Evolutionary conservation across 1,140 invertebrate genomes (phyloP).

Genomic region (Myzus persicae): DNA sequence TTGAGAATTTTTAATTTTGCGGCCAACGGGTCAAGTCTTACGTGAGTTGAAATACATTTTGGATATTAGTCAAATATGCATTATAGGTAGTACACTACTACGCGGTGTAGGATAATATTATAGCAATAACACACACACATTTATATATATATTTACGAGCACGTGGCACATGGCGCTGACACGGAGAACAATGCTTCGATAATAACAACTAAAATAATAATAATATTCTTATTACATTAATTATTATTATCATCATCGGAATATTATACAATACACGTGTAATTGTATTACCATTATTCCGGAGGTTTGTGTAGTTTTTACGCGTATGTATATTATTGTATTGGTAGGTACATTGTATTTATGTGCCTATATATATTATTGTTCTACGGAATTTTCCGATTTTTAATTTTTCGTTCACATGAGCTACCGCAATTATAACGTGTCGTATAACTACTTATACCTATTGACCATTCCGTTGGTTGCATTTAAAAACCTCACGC

Average conservation of each 20-base stretch:
- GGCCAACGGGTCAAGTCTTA: conserved; percentile 52
- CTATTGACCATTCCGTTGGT: neutral
- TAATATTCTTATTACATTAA: conserved; percentile 6
- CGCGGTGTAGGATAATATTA: neutral
- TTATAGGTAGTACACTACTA: neutral
- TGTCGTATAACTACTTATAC: neutral
- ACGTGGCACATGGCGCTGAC: neutral
- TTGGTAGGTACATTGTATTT: neutral
- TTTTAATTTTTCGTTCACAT: neutral
- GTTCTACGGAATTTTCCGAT: neutral
- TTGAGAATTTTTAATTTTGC: conserved; percentile 58
- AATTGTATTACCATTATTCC: neutral
- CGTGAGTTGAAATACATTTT: conserved; percentile 51
- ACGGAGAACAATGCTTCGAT: conserved; percentile 5
- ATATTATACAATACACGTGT: neutral
- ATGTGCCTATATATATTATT: neutral
- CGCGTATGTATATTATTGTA: neutral
- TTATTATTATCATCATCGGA: neutral
- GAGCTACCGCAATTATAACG: neutral
- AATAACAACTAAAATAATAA: conserved; percentile 34
- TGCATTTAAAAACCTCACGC: too few relatives aligned
- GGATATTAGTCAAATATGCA: conserved; percentile 41
- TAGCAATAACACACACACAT: neutral
- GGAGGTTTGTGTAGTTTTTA: neutral
- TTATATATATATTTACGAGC: neutral